Base-by-base conservation (phyloP, 2,888 invertebrate genomes). In the Phyto melanocephala region DNA sequence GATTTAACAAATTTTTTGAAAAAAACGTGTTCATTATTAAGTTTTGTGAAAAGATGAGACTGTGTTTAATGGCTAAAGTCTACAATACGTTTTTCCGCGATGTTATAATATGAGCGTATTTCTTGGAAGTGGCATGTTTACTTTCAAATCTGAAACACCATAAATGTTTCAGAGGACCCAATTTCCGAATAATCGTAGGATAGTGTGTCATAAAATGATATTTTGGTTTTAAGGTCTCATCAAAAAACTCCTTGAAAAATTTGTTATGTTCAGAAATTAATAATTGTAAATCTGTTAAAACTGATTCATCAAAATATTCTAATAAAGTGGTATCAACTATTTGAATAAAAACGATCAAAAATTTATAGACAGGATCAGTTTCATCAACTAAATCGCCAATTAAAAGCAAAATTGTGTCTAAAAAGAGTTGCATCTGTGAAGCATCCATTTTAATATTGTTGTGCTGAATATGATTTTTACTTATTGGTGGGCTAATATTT, bases 321-420 rank as follows among this genome's bases (percentile, higher is more conserved):
- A 28, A 28, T 5, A 28, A 6, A 5, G 6, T 6, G 6, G 6
- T 5, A 28, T 28, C 74, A 54, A 70, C 45, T 28, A 81, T 67
- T 68, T 74, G 52, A 17, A 81, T 22, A 37, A 77, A 81, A 28
- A 68, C 11, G 35, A 81, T 56, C 45, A 81, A 47, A 68, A 77
- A 72, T 67, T 71, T 54, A 33, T 81, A 78, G 10, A 52, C 45
- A 37, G 50, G n/a, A 50, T 76, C 80, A 67, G n/a, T 47, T 35
- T 68, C 40, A 35, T 76, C 76, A 50, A 83, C 62, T 42, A 77
- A 58, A 45, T 83, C 83, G 6, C 45, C 83, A 11, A 83, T 80
- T 15, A 72, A 56, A 13, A 80, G 50, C 24, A 81, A 71, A 50
- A 82, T 62, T 1, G 50, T 75, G 54, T 78, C 56, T 17, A 80